Conservation (phyloP, 2,113 vertebrate genomes). For the Phainopepla nitens region DNA sequence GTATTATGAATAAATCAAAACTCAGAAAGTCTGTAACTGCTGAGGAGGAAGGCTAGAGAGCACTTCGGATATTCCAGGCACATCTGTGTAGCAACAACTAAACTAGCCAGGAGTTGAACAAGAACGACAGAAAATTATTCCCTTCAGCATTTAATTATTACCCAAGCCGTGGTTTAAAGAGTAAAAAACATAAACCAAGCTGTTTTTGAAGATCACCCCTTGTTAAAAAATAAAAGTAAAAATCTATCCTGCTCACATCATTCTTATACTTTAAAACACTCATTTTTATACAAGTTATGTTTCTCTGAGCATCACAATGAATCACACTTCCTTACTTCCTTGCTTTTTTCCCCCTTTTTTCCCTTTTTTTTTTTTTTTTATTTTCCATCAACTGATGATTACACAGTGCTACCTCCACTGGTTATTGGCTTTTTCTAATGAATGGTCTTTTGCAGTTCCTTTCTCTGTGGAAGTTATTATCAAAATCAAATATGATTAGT, state of each 20-base stretch:
- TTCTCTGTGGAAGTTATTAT: neutral
- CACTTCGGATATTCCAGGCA: neutral
- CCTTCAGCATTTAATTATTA: neutral
- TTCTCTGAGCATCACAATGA: neutral
- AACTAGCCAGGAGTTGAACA: neutral
- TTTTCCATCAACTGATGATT: neutral
- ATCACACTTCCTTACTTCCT: neutral
- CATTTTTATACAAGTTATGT: neutral
- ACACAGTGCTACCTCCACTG: no score
- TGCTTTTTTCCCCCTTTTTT: accelerated
- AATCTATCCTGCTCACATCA: neutral
- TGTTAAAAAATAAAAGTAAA: neutral
- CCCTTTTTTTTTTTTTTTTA: no score
- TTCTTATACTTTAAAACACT: neutral
- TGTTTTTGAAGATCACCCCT: neutral
- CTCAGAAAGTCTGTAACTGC: neutral
- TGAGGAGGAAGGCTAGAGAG: neutral
- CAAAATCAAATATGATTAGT: neutral
- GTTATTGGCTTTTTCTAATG: neutral
- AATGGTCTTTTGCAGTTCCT: neutral
- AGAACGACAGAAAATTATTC: neutral
- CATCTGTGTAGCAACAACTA: neutral
- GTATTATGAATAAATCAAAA: neutral
- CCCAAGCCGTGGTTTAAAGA: neutral
- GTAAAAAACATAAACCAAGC: neutral